phyloP scores from a whole-genome alignment of 2,797 vertebrate genomes.

The Rhynchonycteris naso region DNA sequence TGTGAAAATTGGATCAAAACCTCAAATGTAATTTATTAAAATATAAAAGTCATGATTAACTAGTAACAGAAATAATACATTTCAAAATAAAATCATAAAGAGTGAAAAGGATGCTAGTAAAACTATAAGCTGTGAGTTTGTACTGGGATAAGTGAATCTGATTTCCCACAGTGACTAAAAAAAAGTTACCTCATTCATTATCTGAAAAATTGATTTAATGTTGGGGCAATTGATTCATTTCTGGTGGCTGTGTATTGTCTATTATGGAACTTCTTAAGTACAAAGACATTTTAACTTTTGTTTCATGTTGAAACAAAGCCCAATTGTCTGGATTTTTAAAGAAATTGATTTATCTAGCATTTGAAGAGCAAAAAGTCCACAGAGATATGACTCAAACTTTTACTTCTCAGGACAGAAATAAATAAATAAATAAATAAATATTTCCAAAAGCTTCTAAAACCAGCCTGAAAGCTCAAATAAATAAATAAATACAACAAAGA shows the following conservation, averaged over 20 bases:
- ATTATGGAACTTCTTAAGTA: neutral
- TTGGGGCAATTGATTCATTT: neutral
- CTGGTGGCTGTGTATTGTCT: neutral
- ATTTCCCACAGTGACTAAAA: neutral
- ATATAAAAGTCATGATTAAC: slow-evolving; percentile 16
- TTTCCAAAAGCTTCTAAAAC: neutral
- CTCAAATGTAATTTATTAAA: neutral
- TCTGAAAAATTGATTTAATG: neutral
- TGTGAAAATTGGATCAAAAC: neutral
- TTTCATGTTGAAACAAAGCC: neutral
- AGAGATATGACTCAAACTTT: neutral
- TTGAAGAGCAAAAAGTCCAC: neutral
- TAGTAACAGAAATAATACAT: neutral
- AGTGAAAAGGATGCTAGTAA: neutral
- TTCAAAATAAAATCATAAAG: slow-evolving; percentile 18
- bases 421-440: neutral
- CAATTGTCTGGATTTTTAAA: neutral
- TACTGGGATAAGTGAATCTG: neutral
- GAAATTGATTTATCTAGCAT: neutral
- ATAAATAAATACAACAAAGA: neutral
- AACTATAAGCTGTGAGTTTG: neutral
- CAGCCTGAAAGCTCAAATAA: neutral
- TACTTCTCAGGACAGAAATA: neutral
- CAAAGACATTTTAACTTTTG: neutral
- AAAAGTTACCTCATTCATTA: neutral